Base-by-base conservation (phyloP, 2,113 vertebrate species). In the Stigmatopora argus region DNA sequence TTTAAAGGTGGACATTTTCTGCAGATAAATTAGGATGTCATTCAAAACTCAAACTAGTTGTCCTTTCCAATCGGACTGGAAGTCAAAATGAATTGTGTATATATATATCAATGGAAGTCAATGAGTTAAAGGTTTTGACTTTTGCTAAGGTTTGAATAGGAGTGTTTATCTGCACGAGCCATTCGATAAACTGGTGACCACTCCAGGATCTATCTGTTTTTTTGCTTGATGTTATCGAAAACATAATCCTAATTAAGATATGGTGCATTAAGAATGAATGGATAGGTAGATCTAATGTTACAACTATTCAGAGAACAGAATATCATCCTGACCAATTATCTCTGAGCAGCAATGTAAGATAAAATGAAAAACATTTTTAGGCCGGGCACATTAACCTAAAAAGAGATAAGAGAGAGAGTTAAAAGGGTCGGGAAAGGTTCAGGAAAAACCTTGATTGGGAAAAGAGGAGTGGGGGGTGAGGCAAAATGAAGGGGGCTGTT, bases 361-460 rank as follows among this genome's bases (percentile, higher is more conserved):
- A 18, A 14, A 58, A 2, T 7, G 17, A 56, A 35, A 52, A 64
- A 12, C 51, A 53, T 23, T 11, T 53, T 53, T 13, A 23, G 19
- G 74, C 56, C 69, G 69, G 65, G 19, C 15, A 56, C 14, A 47
- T 44, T 67, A 34, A 47, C 10, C 31, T 41, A 13, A 47, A 14
- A 64, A 64, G 66, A 72, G 38, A 64, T 66, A 69, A 70, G 60
- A 49, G 26, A n/a, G 46, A 15, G 64, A 52, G 46, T 64, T 62
- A 46, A 70, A 61, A 65, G 67, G 86, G 80, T 77, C 62, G 59
- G 53, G 44, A 70, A 59, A 68, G 81, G 72, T 79, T 78, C 80
- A 78, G 63, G 61, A 56, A 70, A 78, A 38, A 75, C 60, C 68
- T 69, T 55, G 70, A 69, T 71, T 62, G 41, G 53, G 53, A 53